phyloP scores from a whole-genome alignment of 2,113 vertebrate species.

The Muntiacus reevesi region DNA sequence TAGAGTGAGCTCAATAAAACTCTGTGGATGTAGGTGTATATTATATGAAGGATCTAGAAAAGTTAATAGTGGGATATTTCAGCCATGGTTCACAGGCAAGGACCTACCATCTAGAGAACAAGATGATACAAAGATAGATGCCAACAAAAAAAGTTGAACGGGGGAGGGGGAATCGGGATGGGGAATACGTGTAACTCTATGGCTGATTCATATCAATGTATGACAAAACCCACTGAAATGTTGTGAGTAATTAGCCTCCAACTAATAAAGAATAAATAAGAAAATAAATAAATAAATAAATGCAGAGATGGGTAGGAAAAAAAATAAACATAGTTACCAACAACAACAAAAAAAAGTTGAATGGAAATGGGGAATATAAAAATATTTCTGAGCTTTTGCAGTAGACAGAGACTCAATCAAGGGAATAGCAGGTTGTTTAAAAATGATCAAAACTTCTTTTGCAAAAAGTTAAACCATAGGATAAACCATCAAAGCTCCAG shows the following conservation, averaged over 20 bases:
- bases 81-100: not conserved
- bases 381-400: not conserved
- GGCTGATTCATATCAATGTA: no score
- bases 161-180: no score
- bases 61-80: conserved; percentile 20
- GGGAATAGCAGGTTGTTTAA: not conserved
- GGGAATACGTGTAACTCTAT: no score
- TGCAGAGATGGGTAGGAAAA: no score
- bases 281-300: no score
- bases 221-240: no score
- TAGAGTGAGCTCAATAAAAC: not conserved
- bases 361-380: conserved; percentile 28
- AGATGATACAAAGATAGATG: not conserved
- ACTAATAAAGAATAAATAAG: no score
- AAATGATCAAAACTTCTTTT: not conserved
- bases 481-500: not conserved
- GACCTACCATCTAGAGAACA: not conserved
- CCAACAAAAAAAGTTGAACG: conserved; percentile 47
- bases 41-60: not conserved
- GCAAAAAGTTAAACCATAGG: not conserved
- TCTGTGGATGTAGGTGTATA: not conserved
- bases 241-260: no score
- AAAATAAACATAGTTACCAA: no score
- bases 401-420: not conserved
- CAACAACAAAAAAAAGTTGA: conserved; percentile 44